Percentiles rank a stretch among this genome's conserved stretches.
Evolutionary conservation across 2,797 vertebrate species (phyloP).

Genomic region (Gila robusta): DNA sequence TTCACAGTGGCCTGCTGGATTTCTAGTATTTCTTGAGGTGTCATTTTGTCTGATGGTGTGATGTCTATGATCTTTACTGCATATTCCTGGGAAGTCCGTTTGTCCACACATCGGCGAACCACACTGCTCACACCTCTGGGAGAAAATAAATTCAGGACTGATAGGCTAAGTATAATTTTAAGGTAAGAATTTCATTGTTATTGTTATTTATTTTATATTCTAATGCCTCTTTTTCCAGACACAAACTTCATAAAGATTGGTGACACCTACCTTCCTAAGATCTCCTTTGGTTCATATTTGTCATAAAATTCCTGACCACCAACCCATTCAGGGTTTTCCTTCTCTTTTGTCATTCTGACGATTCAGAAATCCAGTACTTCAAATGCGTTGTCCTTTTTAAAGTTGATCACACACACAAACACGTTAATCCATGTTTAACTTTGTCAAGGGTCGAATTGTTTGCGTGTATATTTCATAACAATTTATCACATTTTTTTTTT

Average conservation of each 20-base stretch:
- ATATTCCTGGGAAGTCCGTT: slow-evolving; percentile 76
- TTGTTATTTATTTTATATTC: neutral
- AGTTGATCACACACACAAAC: neutral
- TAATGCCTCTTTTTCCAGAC: neutral
- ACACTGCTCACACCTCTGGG: slow-evolving; percentile 78
- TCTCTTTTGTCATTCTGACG: slow-evolving; percentile 38
- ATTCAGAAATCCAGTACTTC: neutral
- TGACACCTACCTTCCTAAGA: slow-evolving; percentile 81
- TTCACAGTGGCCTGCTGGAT: slow-evolving; percentile 82
- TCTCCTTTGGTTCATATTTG: slow-evolving; percentile 86
- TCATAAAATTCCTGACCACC: slow-evolving; percentile 83
- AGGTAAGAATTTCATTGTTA: neutral
- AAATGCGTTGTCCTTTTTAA: neutral
- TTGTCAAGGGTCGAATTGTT: neutral
- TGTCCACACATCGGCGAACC: slow-evolving; percentile 83
- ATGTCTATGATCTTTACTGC: slow-evolving; percentile 87
- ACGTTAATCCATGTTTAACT: neutral
- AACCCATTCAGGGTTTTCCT: slow-evolving; percentile 76
- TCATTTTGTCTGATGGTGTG: slow-evolving; percentile 79
- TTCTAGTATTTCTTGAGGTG: slow-evolving; percentile 78
- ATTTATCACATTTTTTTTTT: neutral
- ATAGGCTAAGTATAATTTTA: neutral
- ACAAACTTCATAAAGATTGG: neutral
- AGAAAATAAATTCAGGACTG: neutral
- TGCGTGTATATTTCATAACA: neutral